Conservation (phyloP, 2,888 invertebrate species). For the Ormyrus rosae region DNA sequence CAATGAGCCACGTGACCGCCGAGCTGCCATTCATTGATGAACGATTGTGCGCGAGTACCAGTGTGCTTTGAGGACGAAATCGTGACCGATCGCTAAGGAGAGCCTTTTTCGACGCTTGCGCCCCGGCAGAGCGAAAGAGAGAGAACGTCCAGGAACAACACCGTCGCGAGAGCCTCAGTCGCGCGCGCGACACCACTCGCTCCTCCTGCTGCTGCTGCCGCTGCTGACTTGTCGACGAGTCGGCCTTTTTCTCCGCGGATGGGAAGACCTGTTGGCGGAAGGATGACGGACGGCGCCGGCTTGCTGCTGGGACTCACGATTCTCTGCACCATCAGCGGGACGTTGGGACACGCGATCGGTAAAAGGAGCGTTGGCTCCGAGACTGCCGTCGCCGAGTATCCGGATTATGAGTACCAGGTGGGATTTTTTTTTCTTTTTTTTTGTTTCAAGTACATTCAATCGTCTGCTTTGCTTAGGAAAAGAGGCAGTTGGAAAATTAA, state of each 20-base stretch:
- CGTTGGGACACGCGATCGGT: conserved; percentile 22
- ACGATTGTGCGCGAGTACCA: neutral
- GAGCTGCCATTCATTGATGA: neutral
- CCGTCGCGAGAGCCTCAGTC: neutral
- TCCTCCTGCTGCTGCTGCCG: no score
- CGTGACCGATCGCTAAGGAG: no score
- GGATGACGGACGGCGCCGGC: conserved; percentile 16
- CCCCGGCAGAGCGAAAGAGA: conserved; percentile 15
- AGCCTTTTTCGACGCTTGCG: conserved; percentile 29
- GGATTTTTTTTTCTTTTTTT: neutral
- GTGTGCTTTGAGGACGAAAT: no score
- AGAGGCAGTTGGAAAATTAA: no score
- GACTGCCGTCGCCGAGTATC: conserved; percentile 3
- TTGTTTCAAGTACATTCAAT: neutral
- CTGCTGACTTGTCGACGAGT: no score
- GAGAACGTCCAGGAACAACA: conserved; percentile 16
- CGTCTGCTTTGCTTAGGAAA: no score
- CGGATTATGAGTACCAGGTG: conserved; percentile 50
- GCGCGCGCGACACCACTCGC: neutral
- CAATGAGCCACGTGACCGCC: conserved; percentile 4
- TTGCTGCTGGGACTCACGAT: conserved; percentile 10
- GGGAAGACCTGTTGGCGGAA: neutral
- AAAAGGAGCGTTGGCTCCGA: conserved; percentile 18
- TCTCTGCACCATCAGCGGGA: neutral
- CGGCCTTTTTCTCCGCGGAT: neutral